Percentiles rank a stretch among this genome's conserved stretches.
These are phyloP conservation scores for Trimorus sp. DNA, from an alignment of 2,888 invertebrate species.

Conservation along the genomic window DNA sequence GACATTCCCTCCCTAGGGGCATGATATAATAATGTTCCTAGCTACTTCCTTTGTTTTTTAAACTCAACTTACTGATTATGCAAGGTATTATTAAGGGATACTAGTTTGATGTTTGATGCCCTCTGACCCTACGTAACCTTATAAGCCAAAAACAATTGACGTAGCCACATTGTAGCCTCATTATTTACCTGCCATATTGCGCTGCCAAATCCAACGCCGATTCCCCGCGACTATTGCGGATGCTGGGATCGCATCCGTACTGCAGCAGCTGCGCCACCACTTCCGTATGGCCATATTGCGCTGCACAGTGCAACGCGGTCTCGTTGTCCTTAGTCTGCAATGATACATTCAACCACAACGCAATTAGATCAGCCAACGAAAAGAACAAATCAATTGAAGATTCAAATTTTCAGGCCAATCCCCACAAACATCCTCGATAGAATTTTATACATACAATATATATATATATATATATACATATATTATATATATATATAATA, in stretches of 20 bases:
- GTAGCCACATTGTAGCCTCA: slow-evolving; percentile 21
- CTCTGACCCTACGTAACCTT: too few relatives aligned
- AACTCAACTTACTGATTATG: too few relatives aligned
- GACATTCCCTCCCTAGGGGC: too few relatives aligned
- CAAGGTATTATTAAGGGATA: too few relatives aligned
- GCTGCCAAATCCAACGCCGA: slow-evolving; percentile 97
- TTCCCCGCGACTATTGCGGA: slow-evolving; percentile 93
- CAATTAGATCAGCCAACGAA: neutral
- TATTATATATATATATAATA: too few relatives aligned
- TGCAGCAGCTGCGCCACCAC: slow-evolving; percentile 92
- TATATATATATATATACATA: too few relatives aligned
- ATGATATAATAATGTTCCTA: too few relatives aligned
- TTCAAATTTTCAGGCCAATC: neutral
- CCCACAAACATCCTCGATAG: too few relatives aligned
- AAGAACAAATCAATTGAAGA: too few relatives aligned
- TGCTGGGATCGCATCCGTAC: slow-evolving; percentile 93
- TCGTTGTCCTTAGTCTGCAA: slow-evolving; percentile 93
- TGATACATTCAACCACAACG: slow-evolving; percentile 9
- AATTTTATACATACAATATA: too few relatives aligned
- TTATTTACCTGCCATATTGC: slow-evolving; percentile 90
- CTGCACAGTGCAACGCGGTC: slow-evolving; percentile 95
- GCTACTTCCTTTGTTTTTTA: too few relatives aligned
- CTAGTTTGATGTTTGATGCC: too few relatives aligned
- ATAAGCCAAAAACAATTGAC: slow-evolving; percentile 1
- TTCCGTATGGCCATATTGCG: slow-evolving; percentile 94